Evolutionary conservation across 2,888 invertebrate species (phyloP).

Genomic region (Scotopteryx bipunctaria): DNA sequence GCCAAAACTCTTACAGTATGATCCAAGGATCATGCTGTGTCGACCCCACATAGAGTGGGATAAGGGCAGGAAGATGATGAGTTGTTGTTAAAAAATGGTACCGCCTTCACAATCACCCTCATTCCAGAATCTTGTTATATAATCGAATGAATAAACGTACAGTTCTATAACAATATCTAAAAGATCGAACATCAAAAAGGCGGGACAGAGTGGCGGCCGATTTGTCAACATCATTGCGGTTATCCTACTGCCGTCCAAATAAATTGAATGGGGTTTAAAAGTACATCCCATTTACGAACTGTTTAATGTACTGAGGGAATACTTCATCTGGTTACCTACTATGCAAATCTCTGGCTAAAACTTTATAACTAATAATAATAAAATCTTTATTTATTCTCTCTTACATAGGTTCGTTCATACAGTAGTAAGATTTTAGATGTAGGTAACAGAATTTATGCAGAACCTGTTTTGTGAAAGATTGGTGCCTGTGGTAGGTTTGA

Average conservation of each 20-base stretch:
- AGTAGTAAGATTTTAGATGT: no score
- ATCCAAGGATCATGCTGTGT: no score
- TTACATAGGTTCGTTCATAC: no score
- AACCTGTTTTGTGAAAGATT: no score
- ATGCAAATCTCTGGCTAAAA: neutral
- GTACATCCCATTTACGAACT: constrained; percentile 31
- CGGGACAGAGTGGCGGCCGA: constrained; percentile 63
- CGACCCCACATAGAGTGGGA: no score
- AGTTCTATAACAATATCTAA: constrained; percentile 57
- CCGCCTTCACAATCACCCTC: constrained; percentile 23
- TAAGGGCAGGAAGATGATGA: no score
- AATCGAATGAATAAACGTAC: constrained; percentile 64
- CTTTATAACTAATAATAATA: neutral
- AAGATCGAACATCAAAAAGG: constrained; percentile 78
- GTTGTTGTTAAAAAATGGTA: neutral
- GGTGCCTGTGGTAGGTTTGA: no score
- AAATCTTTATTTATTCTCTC: no score
- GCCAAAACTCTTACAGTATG: no score
- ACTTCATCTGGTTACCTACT: neutral
- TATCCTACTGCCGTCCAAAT: constrained; percentile 60
- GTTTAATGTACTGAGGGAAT: constrained; percentile 3
- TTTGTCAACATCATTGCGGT: constrained; percentile 79
- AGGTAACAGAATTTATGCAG: no score
- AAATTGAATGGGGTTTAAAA: constrained; percentile 72
- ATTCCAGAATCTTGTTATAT: constrained; percentile 26